Conservation (phyloP, 2,113 vertebrate species). For the Seriola quinqueradiata region DNA sequence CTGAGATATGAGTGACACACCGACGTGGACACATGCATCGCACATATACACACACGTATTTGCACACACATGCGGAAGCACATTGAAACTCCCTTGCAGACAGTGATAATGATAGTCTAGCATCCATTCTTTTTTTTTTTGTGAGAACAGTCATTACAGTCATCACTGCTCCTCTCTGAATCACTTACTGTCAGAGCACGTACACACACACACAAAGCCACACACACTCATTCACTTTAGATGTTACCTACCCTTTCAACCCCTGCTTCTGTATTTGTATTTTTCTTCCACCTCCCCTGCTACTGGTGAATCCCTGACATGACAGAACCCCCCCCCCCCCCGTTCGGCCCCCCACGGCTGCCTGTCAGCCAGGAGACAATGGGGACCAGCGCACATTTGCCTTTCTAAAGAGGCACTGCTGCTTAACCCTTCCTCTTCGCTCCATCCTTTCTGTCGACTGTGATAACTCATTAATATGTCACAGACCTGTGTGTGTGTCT, state of each 20-base stretch:
- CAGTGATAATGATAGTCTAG: constrained; percentile 55
- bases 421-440: constrained; percentile 22
- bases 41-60: not conserved
- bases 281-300: constrained; percentile 34
- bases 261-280: constrained; percentile 52
- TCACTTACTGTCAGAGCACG: constrained; percentile 58
- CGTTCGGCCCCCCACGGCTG: constrained; percentile 51
- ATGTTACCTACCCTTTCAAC: constrained; percentile 48
- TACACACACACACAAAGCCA: constrained; percentile 20
- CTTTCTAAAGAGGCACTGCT: constrained; percentile 64
- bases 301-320: constrained; percentile 56
- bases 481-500: constrained; percentile 49
- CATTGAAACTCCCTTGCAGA: constrained; percentile 37
- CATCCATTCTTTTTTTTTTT: constrained; percentile 57
- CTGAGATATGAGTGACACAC: constrained; percentile 29
- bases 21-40: not conserved
- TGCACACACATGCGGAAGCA: constrained; percentile 1
- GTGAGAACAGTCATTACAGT: constrained; percentile 67
- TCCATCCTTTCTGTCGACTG: constrained; percentile 49
- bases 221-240: constrained; percentile 24
- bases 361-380: constrained; percentile 71
- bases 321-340: constrained; percentile 34
- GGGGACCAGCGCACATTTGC: constrained; percentile 60
- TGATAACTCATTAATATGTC: constrained; percentile 73
- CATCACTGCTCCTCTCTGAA: constrained; percentile 59